Base-by-base conservation (phyloP, 2,888 invertebrate genomes). In the Electrophaes corylata region DNA sequence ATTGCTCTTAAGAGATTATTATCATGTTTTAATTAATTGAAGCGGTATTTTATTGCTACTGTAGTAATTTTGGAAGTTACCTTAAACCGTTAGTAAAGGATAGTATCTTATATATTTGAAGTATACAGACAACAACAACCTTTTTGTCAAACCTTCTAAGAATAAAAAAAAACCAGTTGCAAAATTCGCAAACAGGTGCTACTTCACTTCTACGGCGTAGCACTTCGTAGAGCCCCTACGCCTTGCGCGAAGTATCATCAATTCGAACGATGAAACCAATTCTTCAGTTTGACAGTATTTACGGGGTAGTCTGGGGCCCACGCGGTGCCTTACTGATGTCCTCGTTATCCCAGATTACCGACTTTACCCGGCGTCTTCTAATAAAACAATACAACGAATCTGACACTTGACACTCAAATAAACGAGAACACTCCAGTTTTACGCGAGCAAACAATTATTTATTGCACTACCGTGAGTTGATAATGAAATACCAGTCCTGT, bases 391-490 rank as follows among this genome's bases (percentile, higher is more conserved):
- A 51, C 57, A 75, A 79, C 78, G 72, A 72, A 69, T 76, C 73
- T 73, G 67, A 70, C 71, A 69, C 72, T 75, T 73, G 81, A 84
- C 78, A 79, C 75, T 72, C 76, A 72, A 78, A 76, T 76, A 76
- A 78, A 78, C 76, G 77, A 78, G 80, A 78, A 81, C 83, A 86
- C 87, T 88, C 83, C 78, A 85, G 82, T 90, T 90, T 89, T 89
- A 89, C 88, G 86, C 81, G 83, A 78, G 79, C 86, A 86, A 89
- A 88, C 90, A 89, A 88, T 90, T 91, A 91, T 91, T 91, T 91
- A 91, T 91, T 86, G 81, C 87, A 83, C 78, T 75, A 83, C 82
- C 79, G 83, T 75, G 75, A 78, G 79, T 72, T 14, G 10, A 47
- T 71, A 65, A 52, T 56, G 73, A n/a, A 78, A 80, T 79, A 58